Conservation (phyloP, 2,888 invertebrate genomes). For the Alcis repandata region DNA sequence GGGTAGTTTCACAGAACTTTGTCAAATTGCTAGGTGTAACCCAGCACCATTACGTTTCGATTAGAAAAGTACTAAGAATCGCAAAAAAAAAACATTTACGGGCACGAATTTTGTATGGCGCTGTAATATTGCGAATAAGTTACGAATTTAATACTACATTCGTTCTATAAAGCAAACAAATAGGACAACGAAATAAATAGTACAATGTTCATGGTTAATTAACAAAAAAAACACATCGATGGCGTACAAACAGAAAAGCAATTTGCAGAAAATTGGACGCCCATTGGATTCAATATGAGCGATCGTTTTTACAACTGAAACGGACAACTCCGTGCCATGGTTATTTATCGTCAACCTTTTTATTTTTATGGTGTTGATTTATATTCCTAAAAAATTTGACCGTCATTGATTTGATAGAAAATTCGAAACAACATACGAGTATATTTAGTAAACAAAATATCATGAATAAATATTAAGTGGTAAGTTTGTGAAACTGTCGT, state of each 20-base stretch:
- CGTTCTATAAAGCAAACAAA: not conserved
- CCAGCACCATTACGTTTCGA: slow-evolving; percentile 24
- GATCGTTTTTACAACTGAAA: slow-evolving; percentile 21
- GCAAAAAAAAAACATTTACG: not conserved
- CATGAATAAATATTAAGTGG: too few species aligned
- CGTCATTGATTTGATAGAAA: not conserved
- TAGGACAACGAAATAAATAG: not conserved
- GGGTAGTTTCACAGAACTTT: slow-evolving; percentile 30
- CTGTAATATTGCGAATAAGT: not conserved
- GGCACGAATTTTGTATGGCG: not conserved
- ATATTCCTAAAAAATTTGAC: not conserved
- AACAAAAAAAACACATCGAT: slow-evolving; percentile 12
- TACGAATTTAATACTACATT: not conserved
- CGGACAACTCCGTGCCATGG: slow-evolving; percentile 16
- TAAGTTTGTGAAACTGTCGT: too few species aligned
- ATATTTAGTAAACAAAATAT: slow-evolving; percentile 1
- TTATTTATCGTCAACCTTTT: slow-evolving; percentile 20
- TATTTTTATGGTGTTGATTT: not conserved
- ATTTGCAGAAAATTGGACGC: slow-evolving; percentile 17
- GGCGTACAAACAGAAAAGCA: slow-evolving; percentile 22
- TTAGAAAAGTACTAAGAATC: slow-evolving; percentile 16
- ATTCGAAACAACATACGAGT: not conserved
- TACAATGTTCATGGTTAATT: not conserved
- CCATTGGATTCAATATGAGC: slow-evolving; percentile 19
- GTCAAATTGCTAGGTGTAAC: slow-evolving; percentile 36